Base-by-base conservation (phyloP, 2,113 vertebrate species). In the Jaculus jaculus region DNA sequence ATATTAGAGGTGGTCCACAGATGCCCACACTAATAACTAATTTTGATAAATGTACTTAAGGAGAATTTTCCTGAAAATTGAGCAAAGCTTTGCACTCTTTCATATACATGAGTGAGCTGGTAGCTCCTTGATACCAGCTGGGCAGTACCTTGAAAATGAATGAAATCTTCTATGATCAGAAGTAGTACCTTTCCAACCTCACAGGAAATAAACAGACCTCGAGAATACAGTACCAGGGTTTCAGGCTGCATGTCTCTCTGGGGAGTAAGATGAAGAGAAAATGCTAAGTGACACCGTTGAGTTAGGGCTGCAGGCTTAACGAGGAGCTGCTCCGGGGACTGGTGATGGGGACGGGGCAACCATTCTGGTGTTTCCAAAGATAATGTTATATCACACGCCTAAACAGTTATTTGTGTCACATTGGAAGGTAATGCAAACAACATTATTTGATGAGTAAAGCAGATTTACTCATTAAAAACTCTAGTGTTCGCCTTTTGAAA, bases 31-130 rank as follows among this genome's bases (percentile, higher is more conserved):
- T 63, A 90, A 7, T 24, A 91, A 86, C 18, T 84, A 66, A 87
- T 24, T 84, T 26, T n/a, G n/a, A 66, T 65, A 91, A 92, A 80
- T 89, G 60, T 39, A 74, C 47, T 79, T 42, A 80, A 23, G 51
- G 11, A 73, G 69, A 94, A 42, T n/a, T 79, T 88, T 42, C 7
- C 77, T 91, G 66, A 92, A 89, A 78, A 92, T 0, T 21, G 84
- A 84, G 30, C 21, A 60, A 90, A 91, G 7, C 74, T 91, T 34
- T 39, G 32, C 26, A 58, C 30, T 54, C 51, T 37, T 63, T 39
- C 85, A 47, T 7, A 92, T 74, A 77, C 66, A 63, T 3, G 5
- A 72, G 0, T 75, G 2, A 58, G 68, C 30, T 91, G 32, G 30
- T 16, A 63, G 89, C 79, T 84, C 54, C 37, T 83, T 54, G 21